A percentile compares a stretch with the other conserved stretches of the same genome.
These are phyloP conservation scores for Lochmaea capreae DNA, from an alignment of 2,888 invertebrate species.

Conservation along the genomic window DNA sequence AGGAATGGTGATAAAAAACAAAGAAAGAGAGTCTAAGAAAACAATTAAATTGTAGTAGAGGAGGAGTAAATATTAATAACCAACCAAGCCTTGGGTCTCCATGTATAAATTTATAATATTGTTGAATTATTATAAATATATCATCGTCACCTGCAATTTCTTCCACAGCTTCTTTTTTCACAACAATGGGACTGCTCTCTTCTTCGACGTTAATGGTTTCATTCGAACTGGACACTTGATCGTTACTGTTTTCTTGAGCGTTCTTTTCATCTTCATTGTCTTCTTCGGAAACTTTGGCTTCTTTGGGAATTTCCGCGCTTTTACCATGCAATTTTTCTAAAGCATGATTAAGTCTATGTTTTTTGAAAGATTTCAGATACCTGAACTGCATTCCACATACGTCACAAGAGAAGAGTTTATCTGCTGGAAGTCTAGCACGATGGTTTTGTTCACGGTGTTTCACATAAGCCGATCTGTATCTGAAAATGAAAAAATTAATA, in stretches of 20 bases:
- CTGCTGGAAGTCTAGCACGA: slow-evolving; percentile 86
- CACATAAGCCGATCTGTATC: slow-evolving; percentile 79
- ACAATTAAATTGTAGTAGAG: too few relatives aligned
- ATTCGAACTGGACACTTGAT: slow-evolving; percentile 65
- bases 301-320: slow-evolving; percentile 55
- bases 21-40: too few relatives aligned
- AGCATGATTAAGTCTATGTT: slow-evolving; percentile 89
- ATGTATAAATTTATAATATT: neutral
- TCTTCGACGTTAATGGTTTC: slow-evolving; percentile 66
- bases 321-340: slow-evolving; percentile 84
- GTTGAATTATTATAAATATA: neutral
- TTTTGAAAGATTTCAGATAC: slow-evolving; percentile 90
- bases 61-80: too few relatives aligned
- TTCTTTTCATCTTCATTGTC: slow-evolving; percentile 35
- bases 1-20: too few relatives aligned
- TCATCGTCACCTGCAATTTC: slow-evolving; percentile 42
- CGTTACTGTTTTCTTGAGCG: slow-evolving; percentile 59
- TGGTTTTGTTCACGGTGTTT: slow-evolving; percentile 91
- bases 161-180: slow-evolving; percentile 54
- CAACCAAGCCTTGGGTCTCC: neutral
- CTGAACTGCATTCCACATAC: slow-evolving; percentile 93
- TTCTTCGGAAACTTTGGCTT: slow-evolving; percentile 38
- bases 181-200: slow-evolving; percentile 56
- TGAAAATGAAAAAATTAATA: slow-evolving; percentile 10
- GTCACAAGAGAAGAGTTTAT: slow-evolving; percentile 90